Base-by-base conservation (phyloP, 2,888 invertebrate species). In the Coenonympha arcania region DNA sequence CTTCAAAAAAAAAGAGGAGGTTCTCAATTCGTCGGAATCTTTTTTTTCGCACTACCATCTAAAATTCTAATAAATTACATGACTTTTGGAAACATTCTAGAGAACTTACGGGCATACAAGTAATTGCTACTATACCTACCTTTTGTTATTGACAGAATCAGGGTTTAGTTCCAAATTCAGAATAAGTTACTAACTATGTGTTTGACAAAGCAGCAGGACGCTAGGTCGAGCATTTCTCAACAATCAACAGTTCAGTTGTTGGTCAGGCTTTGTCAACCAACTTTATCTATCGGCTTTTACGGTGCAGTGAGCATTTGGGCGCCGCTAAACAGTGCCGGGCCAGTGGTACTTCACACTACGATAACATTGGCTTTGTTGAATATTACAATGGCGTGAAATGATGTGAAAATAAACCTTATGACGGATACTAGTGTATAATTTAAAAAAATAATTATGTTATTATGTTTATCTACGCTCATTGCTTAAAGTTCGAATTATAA, bases 281-380 rank as follows among this genome's bases (percentile, higher is more conserved):
- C 20, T 22, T 13, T 33, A 31, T 33, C 20, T 43, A 43, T 43
- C 43, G 33, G 43, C 13, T 33, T 43, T 31, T 22, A 43, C 31
- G 31, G 43, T 13, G 31, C 22, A 43, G 4, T 6, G 30, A 20
- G 20, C 31, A 33, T 33, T 42, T 13, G 20, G 18, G 31, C 22
- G 16, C 3, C 28, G 11, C 31, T 18, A 11, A 28, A 30, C 11
- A 41, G 6, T 19, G 41, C 8, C 18, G 11, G 28, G 18, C 13
- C 16, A 6, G 15, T 9, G 4, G 1, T n/a, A 11, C 6, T 30
- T 2, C 15, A 9, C 22, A 11, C 6, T 20, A 6, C 8, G 39
- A 39, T 24, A 39, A 24, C 13, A 39, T 13, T 15, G 22, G 22
- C 24, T 15, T 22, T 37, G 37, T 37, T 20, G 20, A 11, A 6